Percentiles rank a stretch among this genome's conserved stretches.
Evolutionary conservation across 2,888 invertebrate species (phyloP).

Genomic region (Adelognathus sp.): DNA sequence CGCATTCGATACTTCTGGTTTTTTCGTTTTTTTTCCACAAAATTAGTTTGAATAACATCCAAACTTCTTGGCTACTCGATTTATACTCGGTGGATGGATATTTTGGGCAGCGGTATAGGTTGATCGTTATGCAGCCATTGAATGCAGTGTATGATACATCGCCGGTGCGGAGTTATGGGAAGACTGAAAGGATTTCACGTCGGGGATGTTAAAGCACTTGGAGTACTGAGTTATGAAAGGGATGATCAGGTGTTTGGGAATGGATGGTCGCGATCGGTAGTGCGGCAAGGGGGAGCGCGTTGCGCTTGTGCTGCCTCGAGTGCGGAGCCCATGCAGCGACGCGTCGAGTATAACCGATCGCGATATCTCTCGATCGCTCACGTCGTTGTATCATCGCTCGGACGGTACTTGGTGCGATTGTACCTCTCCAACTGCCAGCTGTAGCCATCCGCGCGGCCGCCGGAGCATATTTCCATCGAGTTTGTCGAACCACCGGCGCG

Average conservation of each 20-base stretch:
- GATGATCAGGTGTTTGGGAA: slow-evolving; percentile 36
- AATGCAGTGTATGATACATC: background rate
- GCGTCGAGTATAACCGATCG: slow-evolving; percentile 9
- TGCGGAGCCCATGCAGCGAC: background rate
- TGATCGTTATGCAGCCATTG: background rate
- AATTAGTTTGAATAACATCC: too few relatives aligned
- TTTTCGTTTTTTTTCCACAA: background rate
- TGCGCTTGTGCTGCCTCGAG: slow-evolving; percentile 2
- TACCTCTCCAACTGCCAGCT: slow-evolving; percentile 25
- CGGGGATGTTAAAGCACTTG: background rate
- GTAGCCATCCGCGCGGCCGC: background rate
- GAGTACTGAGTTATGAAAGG: slow-evolving; percentile 35
- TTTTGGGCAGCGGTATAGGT: too few relatives aligned
- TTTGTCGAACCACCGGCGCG: slow-evolving; percentile 27
- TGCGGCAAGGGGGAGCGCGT: background rate
- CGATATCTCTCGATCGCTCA: slow-evolving; percentile 32
- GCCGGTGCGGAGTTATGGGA: slow-evolving; percentile 2
- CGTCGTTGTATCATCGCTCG: slow-evolving; percentile 44
- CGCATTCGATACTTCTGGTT: too few relatives aligned
- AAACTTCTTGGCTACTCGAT: background rate
- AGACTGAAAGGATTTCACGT: background rate
- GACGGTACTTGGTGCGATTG: slow-evolving; percentile 34
- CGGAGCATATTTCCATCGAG: slow-evolving; percentile 34
- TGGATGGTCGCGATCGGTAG: slow-evolving; percentile 17
- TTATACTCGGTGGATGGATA: too few relatives aligned